Conservation (phyloP, 2,797 vertebrate genomes). For the Oreortyx pictus region DNA sequence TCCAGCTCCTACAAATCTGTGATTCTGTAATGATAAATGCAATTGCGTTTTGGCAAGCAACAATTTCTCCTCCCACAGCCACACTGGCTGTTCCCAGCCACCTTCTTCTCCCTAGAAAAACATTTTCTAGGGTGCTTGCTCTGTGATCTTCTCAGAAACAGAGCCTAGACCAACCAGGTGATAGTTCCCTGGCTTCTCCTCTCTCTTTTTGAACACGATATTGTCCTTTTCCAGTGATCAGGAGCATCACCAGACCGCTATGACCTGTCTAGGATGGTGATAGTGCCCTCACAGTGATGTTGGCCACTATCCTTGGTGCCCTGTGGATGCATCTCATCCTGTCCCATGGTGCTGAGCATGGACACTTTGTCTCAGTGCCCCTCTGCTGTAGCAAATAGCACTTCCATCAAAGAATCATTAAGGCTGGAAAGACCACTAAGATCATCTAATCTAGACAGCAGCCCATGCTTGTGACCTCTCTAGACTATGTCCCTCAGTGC, state of each 20-base stretch:
- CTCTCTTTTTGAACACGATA: background rate
- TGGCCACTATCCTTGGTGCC: background rate
- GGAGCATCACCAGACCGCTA: background rate
- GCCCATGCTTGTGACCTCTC: no score
- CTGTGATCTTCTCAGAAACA: background rate
- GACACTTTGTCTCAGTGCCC: background rate
- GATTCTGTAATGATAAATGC: background rate
- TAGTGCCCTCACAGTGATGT: background rate
- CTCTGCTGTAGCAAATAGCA: background rate
- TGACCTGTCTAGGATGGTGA: accelerated
- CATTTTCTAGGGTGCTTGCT: background rate
- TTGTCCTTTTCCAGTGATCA: background rate
- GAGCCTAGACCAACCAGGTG: background rate
- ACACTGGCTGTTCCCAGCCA: background rate
- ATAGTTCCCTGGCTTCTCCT: background rate
- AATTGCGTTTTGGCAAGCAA: background rate
- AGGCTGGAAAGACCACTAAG: no score
- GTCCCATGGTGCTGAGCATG: accelerated
- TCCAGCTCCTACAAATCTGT: no score
- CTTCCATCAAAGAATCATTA: no score
- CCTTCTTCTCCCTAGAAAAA: background rate
- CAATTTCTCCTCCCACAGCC: background rate
- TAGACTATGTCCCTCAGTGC: no score
- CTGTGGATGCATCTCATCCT: accelerated
- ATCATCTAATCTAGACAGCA: no score